Conservation (phyloP, 2,888 invertebrate species). For the Diloba caeruleocephala region DNA sequence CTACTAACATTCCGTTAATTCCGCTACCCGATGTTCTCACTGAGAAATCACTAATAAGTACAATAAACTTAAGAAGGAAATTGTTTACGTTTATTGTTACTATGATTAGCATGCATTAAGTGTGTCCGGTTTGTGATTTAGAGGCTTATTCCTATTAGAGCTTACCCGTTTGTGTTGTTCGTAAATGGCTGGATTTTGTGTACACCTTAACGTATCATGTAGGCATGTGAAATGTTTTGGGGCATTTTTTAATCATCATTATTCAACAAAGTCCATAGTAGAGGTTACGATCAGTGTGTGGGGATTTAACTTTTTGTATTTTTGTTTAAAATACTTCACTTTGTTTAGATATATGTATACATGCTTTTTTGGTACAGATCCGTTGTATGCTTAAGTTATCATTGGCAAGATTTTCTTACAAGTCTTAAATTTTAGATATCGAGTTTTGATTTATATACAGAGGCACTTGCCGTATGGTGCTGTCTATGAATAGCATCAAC, state of each 20-base stretch:
- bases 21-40: conserved; percentile 47
- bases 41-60: conserved; percentile 52
- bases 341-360: not conserved
- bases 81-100: conserved; percentile 72
- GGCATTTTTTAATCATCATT: conserved; percentile 29
- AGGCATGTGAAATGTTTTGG: conserved; percentile 12
- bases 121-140: conserved; percentile 69
- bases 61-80: conserved; percentile 59
- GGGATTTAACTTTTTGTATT: not conserved
- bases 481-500: too few species aligned
- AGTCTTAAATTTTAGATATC: too few species aligned
- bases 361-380: too few species aligned
- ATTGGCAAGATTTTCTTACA: too few species aligned
- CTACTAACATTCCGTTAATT: conserved; percentile 28
- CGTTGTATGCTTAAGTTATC: too few species aligned
- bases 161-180: conserved; percentile 55
- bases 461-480: too few species aligned
- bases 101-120: conserved; percentile 69
- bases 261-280: conserved; percentile 6
- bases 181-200: conserved; percentile 38
- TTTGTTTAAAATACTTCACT: not conserved
- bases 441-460: too few species aligned
- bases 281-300: not conserved
- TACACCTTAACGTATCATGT: conserved; percentile 30
- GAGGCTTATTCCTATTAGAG: conserved; percentile 69